Evolutionary conservation across 2,113 vertebrate genomes (phyloP), one percentile per base, ranked within the genome.

Genomic region (Lycaon pictus): DNA sequence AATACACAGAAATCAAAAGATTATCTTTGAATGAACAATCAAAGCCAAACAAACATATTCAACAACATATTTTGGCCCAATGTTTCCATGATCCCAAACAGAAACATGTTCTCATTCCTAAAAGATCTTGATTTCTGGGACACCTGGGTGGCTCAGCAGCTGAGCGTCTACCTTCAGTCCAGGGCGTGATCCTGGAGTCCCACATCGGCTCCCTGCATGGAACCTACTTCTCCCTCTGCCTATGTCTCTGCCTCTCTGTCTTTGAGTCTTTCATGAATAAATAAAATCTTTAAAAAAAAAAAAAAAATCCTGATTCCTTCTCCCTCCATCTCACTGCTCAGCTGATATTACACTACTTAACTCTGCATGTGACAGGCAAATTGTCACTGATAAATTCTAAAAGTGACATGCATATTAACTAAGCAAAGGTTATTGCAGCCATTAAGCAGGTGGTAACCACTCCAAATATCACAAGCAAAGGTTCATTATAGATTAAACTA

Each of bases 31-130:
- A 63, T 65, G 95, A 88, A 37, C 43, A 62, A 72, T 53, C n/a
- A 96, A 95, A 96, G 83, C 27, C 43, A 77, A 96, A 48, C 32
- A 90, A 94, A 96, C 88, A 22, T 15, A 88, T 76, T 90, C 25
- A 55, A 27, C 27, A 58, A 81, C 12, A 95, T 93, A 92, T 25
- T 85, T 79, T 23, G 76, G 6, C 9, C 15, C 88, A 20, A 72
- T 22, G 1, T 91, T 87, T 60, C 94, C n/a, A 53, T 48, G 92
- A 92, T 37, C 11, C 95, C 69, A 90, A 92, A 82, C 25, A 88
- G 77, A 95, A 97, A 90, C 32, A 92, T 72, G 65, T 79, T 81
- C 69, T 8, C 67, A 69, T 69, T 69, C 32, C 15, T n/a, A 17
- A n/a, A 69, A 69, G 67, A 69, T n/a, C 65, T 67, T 32, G 16